Conservation (phyloP, 2,113 vertebrate species). For the Pteruthius melanotis region DNA sequence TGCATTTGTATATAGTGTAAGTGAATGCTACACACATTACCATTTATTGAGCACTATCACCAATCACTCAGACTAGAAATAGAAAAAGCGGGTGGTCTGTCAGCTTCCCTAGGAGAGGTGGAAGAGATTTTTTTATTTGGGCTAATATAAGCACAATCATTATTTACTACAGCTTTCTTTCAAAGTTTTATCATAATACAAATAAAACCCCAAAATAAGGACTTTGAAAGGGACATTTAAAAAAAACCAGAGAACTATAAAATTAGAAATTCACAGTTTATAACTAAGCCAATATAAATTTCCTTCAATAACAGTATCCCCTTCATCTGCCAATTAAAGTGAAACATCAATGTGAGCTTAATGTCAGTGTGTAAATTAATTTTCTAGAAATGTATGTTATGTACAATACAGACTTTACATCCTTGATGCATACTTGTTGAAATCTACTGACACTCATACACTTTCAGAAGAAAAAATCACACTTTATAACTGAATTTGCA, state of each 20-base stretch:
- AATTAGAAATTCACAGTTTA: constrained; percentile 71
- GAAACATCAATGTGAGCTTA: constrained; percentile 52
- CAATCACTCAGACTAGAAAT: background rate
- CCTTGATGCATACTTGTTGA: constrained; percentile 42
- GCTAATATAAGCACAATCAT: background rate
- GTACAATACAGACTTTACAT: constrained; percentile 63
- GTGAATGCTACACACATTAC: background rate
- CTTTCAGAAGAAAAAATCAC: background rate
- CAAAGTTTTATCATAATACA: background rate
- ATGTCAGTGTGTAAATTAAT: constrained; percentile 44
- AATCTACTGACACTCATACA: constrained; percentile 59
- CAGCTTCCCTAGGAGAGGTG: constrained; percentile 18
- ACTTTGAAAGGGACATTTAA: constrained; percentile 35
- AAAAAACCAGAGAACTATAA: constrained; percentile 19
- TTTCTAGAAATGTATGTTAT: constrained; percentile 64
- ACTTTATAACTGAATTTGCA: constrained; percentile 45
- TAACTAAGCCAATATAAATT: constrained; percentile 46
- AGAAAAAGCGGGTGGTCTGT: background rate
- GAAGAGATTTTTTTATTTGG: background rate
- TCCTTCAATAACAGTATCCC: constrained; percentile 63
- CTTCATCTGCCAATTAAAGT: constrained; percentile 54
- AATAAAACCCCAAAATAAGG: constrained; percentile 22
- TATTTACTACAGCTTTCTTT: background rate
- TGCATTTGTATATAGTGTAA: background rate
- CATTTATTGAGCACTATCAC: background rate